Conservation (phyloP, 2,888 invertebrate species). For the Octodonta nipae region DNA sequence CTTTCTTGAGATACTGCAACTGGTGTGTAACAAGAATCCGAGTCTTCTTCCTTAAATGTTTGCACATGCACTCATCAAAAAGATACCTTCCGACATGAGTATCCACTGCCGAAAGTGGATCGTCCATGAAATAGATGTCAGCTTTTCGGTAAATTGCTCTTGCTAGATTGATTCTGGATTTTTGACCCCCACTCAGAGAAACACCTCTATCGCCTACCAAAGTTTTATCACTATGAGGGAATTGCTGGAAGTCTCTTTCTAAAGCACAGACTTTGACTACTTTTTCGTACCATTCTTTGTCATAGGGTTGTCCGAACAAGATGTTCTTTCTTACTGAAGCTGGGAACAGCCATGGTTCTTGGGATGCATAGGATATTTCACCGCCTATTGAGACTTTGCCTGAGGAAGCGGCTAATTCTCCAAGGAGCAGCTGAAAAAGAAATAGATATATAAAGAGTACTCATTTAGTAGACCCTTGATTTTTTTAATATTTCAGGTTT, state of each 20-base stretch:
- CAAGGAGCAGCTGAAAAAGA: slow-evolving; percentile 29
- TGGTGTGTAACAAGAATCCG: slow-evolving; percentile 78
- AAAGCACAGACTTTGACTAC: slow-evolving; percentile 33
- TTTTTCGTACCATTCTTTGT: slow-evolving; percentile 35
- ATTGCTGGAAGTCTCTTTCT: slow-evolving; percentile 6
- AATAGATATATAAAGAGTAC: not conserved
- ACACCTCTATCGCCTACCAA: slow-evolving; percentile 7
- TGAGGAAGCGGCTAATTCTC: slow-evolving; percentile 41
- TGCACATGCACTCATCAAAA: slow-evolving; percentile 55
- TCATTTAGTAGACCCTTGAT: too few relatives aligned
- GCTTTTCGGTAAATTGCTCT: slow-evolving; percentile 6
- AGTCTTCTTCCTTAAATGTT: slow-evolving; percentile 45
- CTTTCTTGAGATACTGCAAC: slow-evolving; percentile 57
- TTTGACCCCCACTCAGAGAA: slow-evolving; percentile 10
- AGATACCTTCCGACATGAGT: slow-evolving; percentile 29
- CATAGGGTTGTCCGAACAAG: slow-evolving; percentile 45
- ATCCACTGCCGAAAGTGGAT: slow-evolving; percentile 11
- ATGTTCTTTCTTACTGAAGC: slow-evolving; percentile 54
- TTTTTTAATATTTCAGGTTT: too few relatives aligned
- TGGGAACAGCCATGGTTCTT: slow-evolving; percentile 53
- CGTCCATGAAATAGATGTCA: slow-evolving; percentile 7
- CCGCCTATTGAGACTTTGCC: slow-evolving; percentile 44
- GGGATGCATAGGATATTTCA: slow-evolving; percentile 45
- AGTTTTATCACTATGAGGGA: slow-evolving; percentile 4
- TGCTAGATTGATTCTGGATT: slow-evolving; percentile 9